Evolutionary conservation across 1,140 invertebrate genomes (phyloP).

Genomic region (Fopius arisanus): DNA sequence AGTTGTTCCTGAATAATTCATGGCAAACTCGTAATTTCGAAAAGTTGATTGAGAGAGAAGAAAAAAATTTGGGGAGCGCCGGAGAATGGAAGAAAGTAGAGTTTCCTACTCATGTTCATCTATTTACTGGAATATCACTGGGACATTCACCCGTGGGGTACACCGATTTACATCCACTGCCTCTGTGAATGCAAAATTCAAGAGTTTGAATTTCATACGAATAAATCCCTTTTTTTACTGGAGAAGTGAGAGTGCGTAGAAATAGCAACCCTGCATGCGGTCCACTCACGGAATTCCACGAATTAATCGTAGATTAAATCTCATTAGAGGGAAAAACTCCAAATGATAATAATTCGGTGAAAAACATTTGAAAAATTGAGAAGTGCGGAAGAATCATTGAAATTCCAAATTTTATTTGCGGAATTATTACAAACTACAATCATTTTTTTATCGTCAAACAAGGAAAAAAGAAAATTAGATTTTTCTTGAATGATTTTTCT

Average conservation of each 20-base stretch:
- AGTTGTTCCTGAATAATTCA: no score
- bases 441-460: no score
- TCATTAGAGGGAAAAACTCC: neutral
- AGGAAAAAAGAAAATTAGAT: no score
- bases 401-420: no score
- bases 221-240: constrained; percentile 15
- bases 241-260: constrained; percentile 29
- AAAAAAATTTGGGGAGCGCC: neutral
- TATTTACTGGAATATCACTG: neutral
- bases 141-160: neutral
- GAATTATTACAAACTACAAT: no score
- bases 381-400: no score
- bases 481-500: no score
- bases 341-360: neutral
- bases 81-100: neutral
- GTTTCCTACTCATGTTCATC: neutral
- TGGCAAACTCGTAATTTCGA: no score
- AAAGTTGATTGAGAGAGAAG: neutral
- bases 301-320: neutral
- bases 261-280: constrained; percentile 34
- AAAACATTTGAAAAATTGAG: no score
- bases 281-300: neutral
- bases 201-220: neutral
- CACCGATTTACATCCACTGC: neutral
- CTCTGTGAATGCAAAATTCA: neutral